Evolutionary conservation across 2,113 vertebrate genomes (phyloP).

Genomic region (Nothobranchius furzeri): DNA sequence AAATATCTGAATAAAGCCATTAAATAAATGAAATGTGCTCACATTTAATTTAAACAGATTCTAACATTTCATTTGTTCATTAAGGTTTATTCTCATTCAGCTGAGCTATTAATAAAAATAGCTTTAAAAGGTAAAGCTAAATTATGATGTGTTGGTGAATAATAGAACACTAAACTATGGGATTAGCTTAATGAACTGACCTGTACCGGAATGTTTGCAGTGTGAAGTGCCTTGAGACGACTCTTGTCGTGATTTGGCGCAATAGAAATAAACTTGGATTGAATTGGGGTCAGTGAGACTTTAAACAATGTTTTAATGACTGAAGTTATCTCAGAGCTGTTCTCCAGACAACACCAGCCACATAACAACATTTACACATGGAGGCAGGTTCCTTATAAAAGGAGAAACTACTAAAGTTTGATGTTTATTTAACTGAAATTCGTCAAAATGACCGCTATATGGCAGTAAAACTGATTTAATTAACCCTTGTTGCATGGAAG

Average conservation of each 20-base stretch:
- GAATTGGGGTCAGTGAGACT: neutral
- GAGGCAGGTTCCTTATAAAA: neutral
- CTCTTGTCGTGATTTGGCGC: no score
- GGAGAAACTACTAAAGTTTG: rapidly evolving
- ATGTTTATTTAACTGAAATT: slow-evolving; percentile 4
- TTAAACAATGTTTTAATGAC: slow-evolving; percentile 12
- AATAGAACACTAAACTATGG: neutral
- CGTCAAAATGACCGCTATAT: slow-evolving; percentile 35
- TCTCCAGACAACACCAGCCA: neutral
- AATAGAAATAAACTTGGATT: no score
- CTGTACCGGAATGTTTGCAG: no score
- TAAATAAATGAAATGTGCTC: no score
- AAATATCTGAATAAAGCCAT: no score
- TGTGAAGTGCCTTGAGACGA: no score
- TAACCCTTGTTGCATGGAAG: neutral
- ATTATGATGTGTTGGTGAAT: neutral
- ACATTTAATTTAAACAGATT: no score
- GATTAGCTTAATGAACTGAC: neutral
- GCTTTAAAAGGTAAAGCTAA: neutral
- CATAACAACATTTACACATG: slow-evolving; percentile 1
- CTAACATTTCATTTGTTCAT: no score
- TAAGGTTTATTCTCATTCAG: neutral
- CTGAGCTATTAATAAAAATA: neutral
- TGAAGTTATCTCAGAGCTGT: slow-evolving; percentile 2
- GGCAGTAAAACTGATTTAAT: slow-evolving; percentile 27